Base-by-base conservation (phyloP, 2,113 vertebrate genomes). In the Onychostoma macrolepis region DNA sequence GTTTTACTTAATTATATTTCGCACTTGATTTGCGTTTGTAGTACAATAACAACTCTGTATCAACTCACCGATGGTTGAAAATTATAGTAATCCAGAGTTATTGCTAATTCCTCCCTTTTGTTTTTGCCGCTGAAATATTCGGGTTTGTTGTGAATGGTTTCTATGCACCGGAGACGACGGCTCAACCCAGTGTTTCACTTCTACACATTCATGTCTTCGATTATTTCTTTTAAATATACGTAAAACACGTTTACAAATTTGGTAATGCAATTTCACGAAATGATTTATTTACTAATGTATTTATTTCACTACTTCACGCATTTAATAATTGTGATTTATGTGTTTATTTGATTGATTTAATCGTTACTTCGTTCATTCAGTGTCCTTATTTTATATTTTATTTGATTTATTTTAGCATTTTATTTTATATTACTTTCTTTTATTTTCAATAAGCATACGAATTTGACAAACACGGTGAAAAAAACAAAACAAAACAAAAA, bases 91-190 rank as follows among this genome's bases (percentile, higher is more conserved):
- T 24, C 77, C 4, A 56, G 5, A 24, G 13, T n/a, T 33, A 19
- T 69, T 24, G 19, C 30, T 30, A 6, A 19, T 26, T 61, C 17
- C 28, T 17, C 17, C 15, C 15, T 74, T 78, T 41, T 76, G 50
- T 74, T 84, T 84, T 84, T 58, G 24, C 45, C 83, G 83, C 83
- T 77, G 36, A 56, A 8, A 36, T 45, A n/a, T 45, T 9, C 17
- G 56, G 7, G 9, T 21, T 43, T 36, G 74, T 80, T 85, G 85
- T 80, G 69, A 91, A 88, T 88, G 88, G 91, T 86, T 87, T 86
- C 85, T 48, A 83, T 53, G 72, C 53, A 7, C 13, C 6, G 6
- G 2, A 33, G 1, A 17, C 74, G 19, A 28, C 9, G 36, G 85
- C 0, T 38, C 11, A 19, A 11, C 0, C 12, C 1, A 53, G 4